Conservation (phyloP, 2,888 invertebrate genomes). For the Smittia sp. region DNA sequence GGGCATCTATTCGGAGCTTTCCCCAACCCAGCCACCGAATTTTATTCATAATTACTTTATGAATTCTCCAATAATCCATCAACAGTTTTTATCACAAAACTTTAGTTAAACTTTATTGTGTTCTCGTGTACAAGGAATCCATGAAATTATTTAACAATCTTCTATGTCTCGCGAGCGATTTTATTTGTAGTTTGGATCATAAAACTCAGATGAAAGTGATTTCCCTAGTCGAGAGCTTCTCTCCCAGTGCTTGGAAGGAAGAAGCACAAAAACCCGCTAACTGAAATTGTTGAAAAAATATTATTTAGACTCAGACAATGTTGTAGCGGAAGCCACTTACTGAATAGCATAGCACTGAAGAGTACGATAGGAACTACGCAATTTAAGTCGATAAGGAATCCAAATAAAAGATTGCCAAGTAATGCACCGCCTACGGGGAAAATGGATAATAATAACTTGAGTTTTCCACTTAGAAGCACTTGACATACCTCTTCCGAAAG, state of each 20-base stretch:
- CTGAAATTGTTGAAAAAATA: conserved; percentile 57
- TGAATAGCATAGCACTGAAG: conserved; percentile 69
- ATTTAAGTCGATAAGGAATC: conserved; percentile 75
- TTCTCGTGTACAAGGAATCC: no score
- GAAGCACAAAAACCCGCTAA: conserved; percentile 70
- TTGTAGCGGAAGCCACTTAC: conserved; percentile 57
- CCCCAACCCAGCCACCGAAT: not conserved
- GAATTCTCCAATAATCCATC: not conserved
- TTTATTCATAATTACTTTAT: not conserved
- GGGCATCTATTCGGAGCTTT: not conserved
- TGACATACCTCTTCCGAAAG: conserved; percentile 63
- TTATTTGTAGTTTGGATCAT: no score
- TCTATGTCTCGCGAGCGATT: no score
- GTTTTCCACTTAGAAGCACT: not conserved
- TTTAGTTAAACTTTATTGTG: no score
- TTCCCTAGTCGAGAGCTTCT: conserved; percentile 64
- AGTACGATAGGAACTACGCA: conserved; percentile 72
- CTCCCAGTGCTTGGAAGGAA: conserved; percentile 73
- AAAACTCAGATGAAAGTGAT: no score
- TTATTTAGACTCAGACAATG: conserved; percentile 22
- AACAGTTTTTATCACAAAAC: not conserved
- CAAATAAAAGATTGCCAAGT: conserved; percentile 72
- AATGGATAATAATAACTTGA: not conserved
- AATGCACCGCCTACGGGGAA: conserved; percentile 61
- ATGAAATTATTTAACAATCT: no score